Conservation (phyloP, 1,140 invertebrate species). For the Drosophila lini region DNA sequence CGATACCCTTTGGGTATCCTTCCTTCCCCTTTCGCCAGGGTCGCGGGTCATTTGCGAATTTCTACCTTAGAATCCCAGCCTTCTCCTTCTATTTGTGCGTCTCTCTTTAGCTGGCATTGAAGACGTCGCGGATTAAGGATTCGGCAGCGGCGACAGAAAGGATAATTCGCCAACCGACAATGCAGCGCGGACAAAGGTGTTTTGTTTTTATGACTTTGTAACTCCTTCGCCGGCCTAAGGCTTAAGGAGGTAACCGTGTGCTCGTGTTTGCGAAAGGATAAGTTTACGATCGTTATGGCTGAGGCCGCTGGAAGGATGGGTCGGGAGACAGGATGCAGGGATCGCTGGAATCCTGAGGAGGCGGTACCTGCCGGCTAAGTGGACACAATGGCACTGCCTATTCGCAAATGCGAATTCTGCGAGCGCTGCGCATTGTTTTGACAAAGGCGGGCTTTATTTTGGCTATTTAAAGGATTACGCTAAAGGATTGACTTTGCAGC, state of each 20-base stretch:
- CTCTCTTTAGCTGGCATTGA: constrained; percentile 33
- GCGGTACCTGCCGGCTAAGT: constrained; percentile 73
- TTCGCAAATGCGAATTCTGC: constrained; percentile 70
- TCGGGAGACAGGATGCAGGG: not conserved
- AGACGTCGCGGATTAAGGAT: constrained; percentile 63
- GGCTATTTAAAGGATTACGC: constrained; percentile 84
- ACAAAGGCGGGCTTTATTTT: constrained; percentile 83
- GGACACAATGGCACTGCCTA: constrained; percentile 76
- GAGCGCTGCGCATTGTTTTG: constrained; percentile 71
- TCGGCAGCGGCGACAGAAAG: constrained; percentile 70
- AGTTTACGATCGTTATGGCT: constrained; percentile 71
- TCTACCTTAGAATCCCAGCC: constrained; percentile 1
- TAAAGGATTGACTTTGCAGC: constrained; percentile 82
- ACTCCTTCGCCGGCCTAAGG: constrained; percentile 72
- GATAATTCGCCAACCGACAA: constrained; percentile 80
- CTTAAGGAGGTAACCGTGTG: constrained; percentile 39
- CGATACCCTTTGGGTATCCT: constrained; percentile 9
- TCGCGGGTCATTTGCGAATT: constrained; percentile 65
- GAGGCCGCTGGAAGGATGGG: constrained; percentile 34
- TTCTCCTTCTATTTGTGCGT: constrained; percentile 2
- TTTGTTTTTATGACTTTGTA: constrained; percentile 84
- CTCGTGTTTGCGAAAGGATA: constrained; percentile 77
- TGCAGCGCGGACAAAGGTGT: constrained; percentile 74
- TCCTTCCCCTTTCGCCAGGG: constrained; percentile 27
- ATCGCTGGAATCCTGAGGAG: constrained; percentile 16